Evolutionary conservation across 23 tunicate species (phyloP), one percentile per base, ranked within the genome.

Genomic region (Botrylloides violaceus): DNA sequence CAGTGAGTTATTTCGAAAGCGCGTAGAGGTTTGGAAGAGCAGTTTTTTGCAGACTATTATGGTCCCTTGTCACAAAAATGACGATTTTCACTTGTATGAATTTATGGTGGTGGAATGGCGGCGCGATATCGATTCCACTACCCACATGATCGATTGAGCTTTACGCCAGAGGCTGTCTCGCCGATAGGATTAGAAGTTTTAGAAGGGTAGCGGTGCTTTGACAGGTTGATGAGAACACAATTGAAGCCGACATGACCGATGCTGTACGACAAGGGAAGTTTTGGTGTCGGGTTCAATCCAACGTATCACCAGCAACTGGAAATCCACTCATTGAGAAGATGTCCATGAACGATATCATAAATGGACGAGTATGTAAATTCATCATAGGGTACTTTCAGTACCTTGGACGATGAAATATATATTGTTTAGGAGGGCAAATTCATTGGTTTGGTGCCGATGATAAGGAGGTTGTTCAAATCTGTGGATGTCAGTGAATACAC

Each of bases 191-290:
- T n/a, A n/a, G n/a, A n/a, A n/a, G n/a, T n/a, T n/a, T n/a, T n/a
- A n/a, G n/a, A n/a, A n/a, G n/a, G n/a, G n/a, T n/a, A n/a, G n/a
- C n/a, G n/a, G n/a, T n/a, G n/a, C n/a, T 73, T 58, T 63, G 22
- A 3, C 71, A 89, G 88, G 96, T 89, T 36, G 92, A 89, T 47
- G 57, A 48, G 28, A 89, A 89, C 72, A 89, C 83, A 91, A 29
- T 34, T 5, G 32, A 81, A 36, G 78, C 96, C 3, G 85, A 89
- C 61, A 73, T 73, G 29, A 83, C 72, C 73, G 79, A 83, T 59
- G 96, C 96, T 7, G 89, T 84, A 5, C n/a, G 49, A 21, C 72
- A 72, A 29, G 76, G 83, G 55, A 89, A 83, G 55, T 89, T 89
- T 55, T 83, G 78, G 58, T 89, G 83, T 75, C 80, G 87, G 27